phyloP scores from a whole-genome alignment of 2,888 invertebrate genomes.

The Steinernema scapterisci region DNA sequence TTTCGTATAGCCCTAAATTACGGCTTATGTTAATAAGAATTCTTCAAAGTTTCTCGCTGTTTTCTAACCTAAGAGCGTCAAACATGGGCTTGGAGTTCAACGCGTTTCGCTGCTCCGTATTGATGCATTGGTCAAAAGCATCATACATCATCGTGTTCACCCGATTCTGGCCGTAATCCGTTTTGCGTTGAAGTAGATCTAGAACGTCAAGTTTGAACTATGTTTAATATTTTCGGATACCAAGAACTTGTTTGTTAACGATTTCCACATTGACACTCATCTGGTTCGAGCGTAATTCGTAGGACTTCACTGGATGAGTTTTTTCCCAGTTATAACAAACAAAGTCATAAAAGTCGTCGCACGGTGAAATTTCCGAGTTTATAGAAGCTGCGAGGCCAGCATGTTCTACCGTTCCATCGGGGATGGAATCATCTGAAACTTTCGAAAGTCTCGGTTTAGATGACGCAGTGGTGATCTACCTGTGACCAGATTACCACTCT shows the following conservation, averaged over 20 bases:
- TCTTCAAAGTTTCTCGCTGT: not conserved
- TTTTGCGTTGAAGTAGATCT: not conserved
- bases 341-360: constrained; percentile 42
- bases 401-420: constrained; percentile 22
- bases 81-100: not conserved
- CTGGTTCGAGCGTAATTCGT: constrained; percentile 12
- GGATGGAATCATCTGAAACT: too few relatives aligned
- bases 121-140: constrained; percentile 8
- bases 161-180: not conserved
- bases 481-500: not conserved
- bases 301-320: constrained; percentile 13
- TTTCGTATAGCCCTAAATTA: not conserved
- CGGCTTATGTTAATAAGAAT: not conserved
- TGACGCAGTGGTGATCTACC: too few relatives aligned
- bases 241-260: constrained; percentile 7
- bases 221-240: not conserved
- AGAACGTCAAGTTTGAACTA: not conserved
- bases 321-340: constrained; percentile 41
- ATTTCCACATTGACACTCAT: constrained; percentile 18
- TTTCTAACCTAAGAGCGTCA: not conserved
- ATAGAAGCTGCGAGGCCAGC: constrained; percentile 36
- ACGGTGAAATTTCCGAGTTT: constrained; percentile 36
- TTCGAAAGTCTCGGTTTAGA: too few relatives aligned
- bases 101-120: not conserved
- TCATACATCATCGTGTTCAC: constrained; percentile 10